phyloP scores from a whole-genome alignment of 1,140 invertebrate species.

The Laupala kohalensis region DNA sequence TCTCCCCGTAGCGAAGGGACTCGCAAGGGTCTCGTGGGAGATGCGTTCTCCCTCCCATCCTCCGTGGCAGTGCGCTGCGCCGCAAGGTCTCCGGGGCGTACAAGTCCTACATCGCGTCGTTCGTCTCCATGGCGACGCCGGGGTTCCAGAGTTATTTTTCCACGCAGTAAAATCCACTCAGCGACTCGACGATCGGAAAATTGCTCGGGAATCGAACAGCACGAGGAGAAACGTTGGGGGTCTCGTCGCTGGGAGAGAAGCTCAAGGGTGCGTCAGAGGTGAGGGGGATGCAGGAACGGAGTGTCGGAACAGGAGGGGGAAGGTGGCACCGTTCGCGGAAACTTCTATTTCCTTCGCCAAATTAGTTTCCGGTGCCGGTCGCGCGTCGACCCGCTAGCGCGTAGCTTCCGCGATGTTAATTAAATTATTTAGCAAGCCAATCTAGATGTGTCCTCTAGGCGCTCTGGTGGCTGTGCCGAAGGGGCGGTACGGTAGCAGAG shows the following conservation, averaged over 20 bases:
- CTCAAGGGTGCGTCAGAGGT: background rate
- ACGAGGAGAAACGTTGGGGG: no score
- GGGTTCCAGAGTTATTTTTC: background rate
- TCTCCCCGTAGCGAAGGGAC: no score
- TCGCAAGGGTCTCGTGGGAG: no score
- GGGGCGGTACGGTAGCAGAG: no score
- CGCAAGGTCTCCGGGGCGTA: background rate
- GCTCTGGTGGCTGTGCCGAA: no score
- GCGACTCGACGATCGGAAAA: background rate
- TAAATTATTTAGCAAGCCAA: background rate
- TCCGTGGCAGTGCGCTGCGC: no score
- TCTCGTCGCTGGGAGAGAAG: background rate
- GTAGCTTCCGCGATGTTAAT: background rate
- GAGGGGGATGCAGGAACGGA: no score
- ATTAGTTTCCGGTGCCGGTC: background rate
- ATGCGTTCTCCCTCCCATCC: no score
- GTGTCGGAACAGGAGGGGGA: no score
- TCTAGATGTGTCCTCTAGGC: background rate
- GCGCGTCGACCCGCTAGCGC: no score
- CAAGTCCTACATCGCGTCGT: background rate
- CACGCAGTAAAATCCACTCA: background rate
- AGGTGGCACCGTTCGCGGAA: background rate
- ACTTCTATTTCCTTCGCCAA: background rate
- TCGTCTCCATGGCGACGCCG: background rate
- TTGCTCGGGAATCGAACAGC: background rate